Evolutionary conservation across 1,140 invertebrate genomes (phyloP), one percentile per base, ranked within the genome.

Genomic region (Battus philenor): DNA sequence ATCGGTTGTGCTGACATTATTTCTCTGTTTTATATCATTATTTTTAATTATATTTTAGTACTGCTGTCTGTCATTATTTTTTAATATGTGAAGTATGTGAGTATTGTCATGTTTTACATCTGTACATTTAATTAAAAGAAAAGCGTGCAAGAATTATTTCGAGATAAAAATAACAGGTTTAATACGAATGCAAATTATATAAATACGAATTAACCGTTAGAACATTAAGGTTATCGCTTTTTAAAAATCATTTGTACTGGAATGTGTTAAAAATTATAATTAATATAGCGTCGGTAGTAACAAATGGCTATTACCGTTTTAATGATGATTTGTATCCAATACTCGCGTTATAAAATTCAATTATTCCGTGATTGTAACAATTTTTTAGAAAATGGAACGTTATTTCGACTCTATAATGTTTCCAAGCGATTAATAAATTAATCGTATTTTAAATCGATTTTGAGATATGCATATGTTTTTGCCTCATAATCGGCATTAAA

Each of bases 311-410:
- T 4, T 29, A 15, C 26, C 24, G 38, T 41, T 41, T 29, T 29
- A 41, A 41, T 18, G 26, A 16, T 41, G 13, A 29, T 17, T 41
- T 17, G n/a, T n/a, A n/a, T n/a, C n/a, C n/a, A n/a, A 39, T 41
- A 9, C 17, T 29, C 5, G 16, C 7, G 10, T 8, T 18, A 41
- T 9, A 41, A 8, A 33, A 16, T 33, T 33, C 15, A 16, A 17
- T 33, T 17, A 17, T 17, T 33, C 18, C 8, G 11, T 29, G 4
- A 29, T 9, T 9, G 15, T 10, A 11, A 1, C 1, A 7, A 17
- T 33, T 33, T 33, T 9, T n/a, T 8, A 27, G 9, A 38, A 11
- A 11, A 6, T 22, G n/a, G 5, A 12, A 8, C 13, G 13, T n/a
- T 1, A 9, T n/a, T n/a, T n/a, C n/a, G n/a, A 16, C 2, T 17